Base-by-base conservation (phyloP, 2,888 invertebrate species). In the Andrena camellia region DNA sequence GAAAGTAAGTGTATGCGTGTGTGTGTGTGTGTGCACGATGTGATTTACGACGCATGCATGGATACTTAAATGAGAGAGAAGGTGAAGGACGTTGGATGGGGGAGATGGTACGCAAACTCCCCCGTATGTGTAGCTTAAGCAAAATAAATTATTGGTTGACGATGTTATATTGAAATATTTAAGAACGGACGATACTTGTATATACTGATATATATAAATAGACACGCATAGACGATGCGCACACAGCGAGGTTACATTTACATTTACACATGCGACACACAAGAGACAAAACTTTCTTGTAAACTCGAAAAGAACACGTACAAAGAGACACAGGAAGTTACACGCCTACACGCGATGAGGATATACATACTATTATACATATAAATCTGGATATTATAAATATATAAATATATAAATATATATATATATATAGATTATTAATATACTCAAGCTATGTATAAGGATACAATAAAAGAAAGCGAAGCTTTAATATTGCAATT, bases 101-200 rank as follows among this genome's bases (percentile, higher is more conserved):
- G 29, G 20, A 17, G 29, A 42, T 64, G 23, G 7, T 42, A 52
- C 10, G 54, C n/a, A 23, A 66, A 78, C 23, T 57, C 57, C 85
- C 74, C 69, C 71, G 72, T 86, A 86, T 83, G 88, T 88, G 85
- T 91, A 91, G 89, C 90, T 91, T 85, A 90, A 92, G 88, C 89
- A 84, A 90, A 92, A 92, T 91, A 91, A 92, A 93, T 93, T 92
- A 93, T 93, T 93, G 92, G 90, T 93, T 93, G 90, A 93, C 84
- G 86, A 93, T 93, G 93, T 93, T 94, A 92, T 93, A 93, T 93
- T 91, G 86, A 91, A 91, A 91, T 91, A 92, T 92, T 91, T 92
- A 89, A 83, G 83, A 77, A 89, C 81, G 77, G 86, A 85, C 77
- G 66, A 88, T 87, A 87, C 87, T 42, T 93, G 92, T 93, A 93